Base-by-base conservation (phyloP, 2,797 vertebrate species). In the Neosilurus mollespiculum region DNA sequence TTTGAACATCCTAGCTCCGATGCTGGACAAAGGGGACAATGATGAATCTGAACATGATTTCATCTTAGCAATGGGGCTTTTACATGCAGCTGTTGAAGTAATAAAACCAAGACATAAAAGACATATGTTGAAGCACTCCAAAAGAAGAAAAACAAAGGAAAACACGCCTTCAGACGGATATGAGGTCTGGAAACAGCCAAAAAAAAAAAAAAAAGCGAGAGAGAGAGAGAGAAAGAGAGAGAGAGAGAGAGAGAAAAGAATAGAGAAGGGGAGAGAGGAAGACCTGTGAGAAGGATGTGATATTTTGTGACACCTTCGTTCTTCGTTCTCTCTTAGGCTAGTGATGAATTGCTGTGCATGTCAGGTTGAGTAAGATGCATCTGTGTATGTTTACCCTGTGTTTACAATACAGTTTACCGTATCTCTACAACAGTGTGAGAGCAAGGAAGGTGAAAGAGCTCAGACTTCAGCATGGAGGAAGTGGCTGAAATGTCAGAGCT, bases 51-150 rank as follows among this genome's bases (percentile, higher is more conserved):
- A 61, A 51, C 61, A 67, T 18, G 62, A 81, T 54, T 67, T 81
- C 43, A 78, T 56, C 54, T 61, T 65, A 20, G 77, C 43, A 79
- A 12, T 79, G 62, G 54, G 49, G 30, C 51, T 80, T 80, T 80
- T 69, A 80, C 70, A 72, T 53, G 59, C 56, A 86, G 84, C 86
- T 88, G 86, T 69, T 78, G 67, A 82, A 88, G 85, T 81, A 84
- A 80, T 84, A 81, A 86, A 76, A 84, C 76, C 72, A 34, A 34
- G 62, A 51, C 26, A 84, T 66, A 87, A 86, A 82, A 65, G 81
- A 61, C 86, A 87, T 88, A 85, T 87, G 88, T 65, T 84, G 61
- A 65, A 85, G 49, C 75, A 71, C 73, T 83, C 64, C 83, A 84
- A 65, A 79, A 61, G 51, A 78, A 53, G 70, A 84, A 85, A 83